These are phyloP conservation scores for Cataglyphis altisquamis DNA, from an alignment of 2,888 invertebrate genomes.

Conservation along the genomic window DNA sequence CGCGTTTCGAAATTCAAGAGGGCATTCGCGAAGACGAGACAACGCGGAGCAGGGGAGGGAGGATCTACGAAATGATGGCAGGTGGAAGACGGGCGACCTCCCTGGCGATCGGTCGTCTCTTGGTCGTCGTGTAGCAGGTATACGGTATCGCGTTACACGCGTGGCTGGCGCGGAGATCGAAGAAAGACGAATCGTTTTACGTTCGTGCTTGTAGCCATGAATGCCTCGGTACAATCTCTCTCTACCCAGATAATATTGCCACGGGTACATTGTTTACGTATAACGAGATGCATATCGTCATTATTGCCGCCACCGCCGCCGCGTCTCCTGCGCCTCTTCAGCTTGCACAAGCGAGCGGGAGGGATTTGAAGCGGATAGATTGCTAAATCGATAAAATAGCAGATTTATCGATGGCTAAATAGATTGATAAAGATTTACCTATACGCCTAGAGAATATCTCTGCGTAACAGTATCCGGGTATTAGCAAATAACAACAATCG, in stretches of 20 bases:
- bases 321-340: not conserved
- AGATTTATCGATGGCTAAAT: conserved; percentile 46
- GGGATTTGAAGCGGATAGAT: conserved; percentile 25
- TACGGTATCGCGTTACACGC: conserved; percentile 81
- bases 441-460: conserved; percentile 43
- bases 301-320: not conserved
- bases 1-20: conserved; percentile 68
- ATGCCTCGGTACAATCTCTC: conserved; percentile 23
- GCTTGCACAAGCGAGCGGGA: not conserved
- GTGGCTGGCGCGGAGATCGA: conserved; percentile 66
- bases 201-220: conserved; percentile 54
- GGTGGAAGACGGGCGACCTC: conserved; percentile 84
- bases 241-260: conserved; percentile 57
- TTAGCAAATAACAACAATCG: conserved; percentile 46
- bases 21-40: conserved; percentile 15
- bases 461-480: conserved; percentile 50
- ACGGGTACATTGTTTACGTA: conserved; percentile 59
- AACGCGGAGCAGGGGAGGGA: conserved; percentile 37
- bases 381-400: conserved; percentile 34
- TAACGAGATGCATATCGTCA: conserved; percentile 46
- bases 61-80: conserved; percentile 79
- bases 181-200: conserved; percentile 48
- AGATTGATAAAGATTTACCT: conserved; percentile 47
- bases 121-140: conserved; percentile 68
- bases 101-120: conserved; percentile 76